Percentiles rank a stretch among this genome's conserved stretches.
Conservation (phyloP, 2,797 vertebrate genomes). For the Lacerta agilis region DNA sequence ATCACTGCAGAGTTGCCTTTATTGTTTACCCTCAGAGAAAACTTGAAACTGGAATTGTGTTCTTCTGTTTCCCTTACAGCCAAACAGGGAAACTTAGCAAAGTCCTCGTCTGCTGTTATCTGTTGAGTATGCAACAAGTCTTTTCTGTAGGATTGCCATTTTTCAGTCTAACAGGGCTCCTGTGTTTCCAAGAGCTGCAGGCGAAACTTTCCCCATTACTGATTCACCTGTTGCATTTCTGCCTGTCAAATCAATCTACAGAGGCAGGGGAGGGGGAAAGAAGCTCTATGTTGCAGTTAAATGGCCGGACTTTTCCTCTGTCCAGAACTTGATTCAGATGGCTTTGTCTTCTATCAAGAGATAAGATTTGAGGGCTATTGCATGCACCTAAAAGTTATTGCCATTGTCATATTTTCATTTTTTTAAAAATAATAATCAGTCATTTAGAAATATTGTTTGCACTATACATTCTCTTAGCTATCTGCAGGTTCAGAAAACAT, state of each 20-base stretch:
- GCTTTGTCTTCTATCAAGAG: conserved; percentile 71
- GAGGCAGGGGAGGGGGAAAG: neutral
- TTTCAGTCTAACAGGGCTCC: neutral
- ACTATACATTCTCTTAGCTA: conserved; percentile 63
- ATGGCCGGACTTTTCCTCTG: conserved; percentile 69
- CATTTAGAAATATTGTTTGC: conserved; percentile 68
- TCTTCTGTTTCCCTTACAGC: conserved; percentile 68
- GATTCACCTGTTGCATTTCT: neutral
- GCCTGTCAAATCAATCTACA: neutral
- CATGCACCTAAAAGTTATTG: conserved; percentile 62
- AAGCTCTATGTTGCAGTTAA: conserved; percentile 50
- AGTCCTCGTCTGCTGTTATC: conserved; percentile 73
- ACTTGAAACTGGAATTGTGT: conserved; percentile 65
- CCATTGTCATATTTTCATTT: neutral
- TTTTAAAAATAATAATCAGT: conserved; percentile 52
- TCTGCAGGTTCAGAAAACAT: conserved; percentile 67
- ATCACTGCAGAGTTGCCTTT: conserved; percentile 57
- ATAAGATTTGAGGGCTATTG: conserved; percentile 71
- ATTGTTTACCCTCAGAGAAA: conserved; percentile 63
- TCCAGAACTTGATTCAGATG: conserved; percentile 70
- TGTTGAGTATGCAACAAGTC: conserved; percentile 69
- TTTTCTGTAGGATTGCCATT: conserved; percentile 12
- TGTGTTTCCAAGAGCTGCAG: neutral
- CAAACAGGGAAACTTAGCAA: conserved; percentile 69
- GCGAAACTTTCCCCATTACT: neutral